Percentiles rank a stretch among this genome's conserved stretches.
These are phyloP conservation scores for Microhierax caerulescens DNA, from an alignment of 2,797 vertebrate genomes.

Conservation along the genomic window DNA sequence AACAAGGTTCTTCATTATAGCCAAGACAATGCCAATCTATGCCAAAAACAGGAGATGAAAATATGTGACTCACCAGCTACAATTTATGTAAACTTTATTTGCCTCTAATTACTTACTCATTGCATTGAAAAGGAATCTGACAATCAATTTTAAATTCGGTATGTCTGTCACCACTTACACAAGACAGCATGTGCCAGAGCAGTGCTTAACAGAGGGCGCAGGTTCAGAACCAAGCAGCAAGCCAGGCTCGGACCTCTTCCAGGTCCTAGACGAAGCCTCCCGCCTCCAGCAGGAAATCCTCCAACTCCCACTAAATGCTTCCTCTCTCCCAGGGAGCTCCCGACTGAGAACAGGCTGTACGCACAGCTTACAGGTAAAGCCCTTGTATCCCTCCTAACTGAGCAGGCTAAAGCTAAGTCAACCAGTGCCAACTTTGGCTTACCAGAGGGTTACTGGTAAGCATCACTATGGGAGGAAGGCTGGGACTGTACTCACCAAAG, in stretches of 20 bases:
- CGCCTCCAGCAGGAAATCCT: not conserved
- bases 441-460: not conserved
- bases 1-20: not conserved
- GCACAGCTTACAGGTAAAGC: not conserved
- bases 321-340: not conserved
- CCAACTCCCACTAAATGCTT: not conserved
- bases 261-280: not conserved
- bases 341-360: not conserved
- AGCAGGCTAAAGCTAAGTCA: not conserved
- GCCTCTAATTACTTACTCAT: not conserved
- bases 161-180: not conserved
- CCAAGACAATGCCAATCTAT: not conserved
- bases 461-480: not conserved
- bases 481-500: not conserved
- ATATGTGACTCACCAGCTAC: not conserved
- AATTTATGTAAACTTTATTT: not conserved
- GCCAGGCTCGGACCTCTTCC: not conserved
- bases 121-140: not conserved
- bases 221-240: not conserved
- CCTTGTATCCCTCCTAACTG: not conserved
- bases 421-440: not conserved
- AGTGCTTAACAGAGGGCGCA: not conserved
- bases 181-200: not conserved
- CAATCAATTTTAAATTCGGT: not conserved
- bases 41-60: not conserved